phyloP scores from a whole-genome alignment of 2,113 vertebrate species.

The Osmerus eperlanus region DNA sequence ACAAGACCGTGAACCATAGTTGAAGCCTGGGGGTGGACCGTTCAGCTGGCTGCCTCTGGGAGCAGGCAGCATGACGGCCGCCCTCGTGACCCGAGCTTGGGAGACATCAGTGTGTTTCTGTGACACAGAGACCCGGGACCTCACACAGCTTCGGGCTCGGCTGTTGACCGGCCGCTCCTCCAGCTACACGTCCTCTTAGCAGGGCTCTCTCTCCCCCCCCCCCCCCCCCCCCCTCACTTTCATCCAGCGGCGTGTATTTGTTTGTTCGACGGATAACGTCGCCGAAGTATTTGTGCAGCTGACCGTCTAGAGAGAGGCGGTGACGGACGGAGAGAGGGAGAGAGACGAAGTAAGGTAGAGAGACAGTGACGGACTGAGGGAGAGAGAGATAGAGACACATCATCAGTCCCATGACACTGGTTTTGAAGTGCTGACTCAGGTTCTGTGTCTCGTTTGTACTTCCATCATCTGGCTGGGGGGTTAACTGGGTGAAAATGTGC shows the following conservation, averaged over 20 bases:
- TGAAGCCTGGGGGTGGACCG: too few species aligned
- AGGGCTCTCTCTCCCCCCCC: too few species aligned
- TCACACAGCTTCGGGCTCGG: too few species aligned
- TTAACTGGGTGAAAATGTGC: background rate
- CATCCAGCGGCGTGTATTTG: slow-evolving; percentile 26
- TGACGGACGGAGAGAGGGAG: background rate
- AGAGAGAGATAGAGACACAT: slow-evolving; percentile 27
- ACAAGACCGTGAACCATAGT: too few species aligned
- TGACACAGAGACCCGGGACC: too few species aligned
- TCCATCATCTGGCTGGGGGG: background rate
- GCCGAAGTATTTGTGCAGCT: slow-evolving; percentile 65
- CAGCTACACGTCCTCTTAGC: slow-evolving; percentile 25
- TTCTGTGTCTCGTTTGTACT: slow-evolving; percentile 13
- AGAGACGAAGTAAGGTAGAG: too few species aligned
- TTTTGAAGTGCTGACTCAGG: slow-evolving; percentile 18
- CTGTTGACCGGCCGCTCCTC: too few species aligned
- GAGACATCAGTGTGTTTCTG: too few species aligned
- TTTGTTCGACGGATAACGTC: slow-evolving; percentile 47
- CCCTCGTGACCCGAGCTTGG: too few species aligned
- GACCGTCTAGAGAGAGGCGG: slow-evolving; percentile 36
- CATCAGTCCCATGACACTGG: slow-evolving; percentile 17
- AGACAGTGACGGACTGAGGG: slow-evolving; percentile 19
- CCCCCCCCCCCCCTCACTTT: background rate
- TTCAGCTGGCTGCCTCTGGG: too few species aligned
- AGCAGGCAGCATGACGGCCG: too few species aligned